Evolutionary conservation across 2,113 vertebrate species (phyloP), one percentile per base, ranked within the genome.

Genomic region (Arenaria interpres): DNA sequence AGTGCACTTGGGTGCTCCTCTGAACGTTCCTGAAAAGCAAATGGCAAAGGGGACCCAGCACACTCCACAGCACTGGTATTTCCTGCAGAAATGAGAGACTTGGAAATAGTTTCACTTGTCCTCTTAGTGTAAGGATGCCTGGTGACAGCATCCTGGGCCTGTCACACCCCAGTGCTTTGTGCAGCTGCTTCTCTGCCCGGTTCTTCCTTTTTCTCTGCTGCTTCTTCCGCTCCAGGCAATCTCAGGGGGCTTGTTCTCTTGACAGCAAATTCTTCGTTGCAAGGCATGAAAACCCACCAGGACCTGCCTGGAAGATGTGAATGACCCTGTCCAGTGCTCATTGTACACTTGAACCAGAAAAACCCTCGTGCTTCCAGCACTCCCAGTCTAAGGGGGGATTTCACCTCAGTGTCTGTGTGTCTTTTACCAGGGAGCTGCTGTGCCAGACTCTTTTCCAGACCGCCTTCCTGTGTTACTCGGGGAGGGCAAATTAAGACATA

Each of bases 401-500:
- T 41, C 72, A 39, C 7, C 43, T 9, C n/a, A 2, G 18, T 5
- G 30, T 12, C 0, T 14, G 16, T 28, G 33, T 41, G 15, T 78
- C 10, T 28, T 25, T 14, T 15, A 7, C 30, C 35, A 51, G 39
- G 19, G 21, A 66, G 51, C 77, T 85, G 50, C 76, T 71, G 41
- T 37, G 46, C 33, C 77, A 51, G 15, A 20, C 63, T 37, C 35
- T 72, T 46, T 32, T 18, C 43, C 41, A 35, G 9, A 3, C 64
- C 74, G 35, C 71, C 33, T 92, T 56, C n/a, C 62, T 41, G 8
- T 45, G 15, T 20, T 59, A 59, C 16, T 78, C 1, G 3, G 41
- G 81, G 39, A 91, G 43, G 53, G 41, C 17, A 72, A 95, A 97
- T 96, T 87, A 91, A 97, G 95, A 95, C 46, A 15, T 72, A 79